phyloP scores from a whole-genome alignment of 2,113 vertebrate genomes.

The Columba janthina region DNA sequence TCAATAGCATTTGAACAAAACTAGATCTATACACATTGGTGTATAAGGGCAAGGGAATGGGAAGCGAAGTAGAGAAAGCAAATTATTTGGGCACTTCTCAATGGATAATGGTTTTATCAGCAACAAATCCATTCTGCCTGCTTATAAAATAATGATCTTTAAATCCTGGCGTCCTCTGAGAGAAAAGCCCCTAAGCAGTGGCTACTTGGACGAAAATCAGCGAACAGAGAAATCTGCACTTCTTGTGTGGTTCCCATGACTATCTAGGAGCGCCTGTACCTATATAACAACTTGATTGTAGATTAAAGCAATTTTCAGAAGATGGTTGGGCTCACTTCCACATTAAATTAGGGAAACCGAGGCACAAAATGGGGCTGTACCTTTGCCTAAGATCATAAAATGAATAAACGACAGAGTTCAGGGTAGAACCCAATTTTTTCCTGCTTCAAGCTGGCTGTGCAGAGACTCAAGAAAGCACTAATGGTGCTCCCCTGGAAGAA shows the following conservation, averaged over 20 bases:
- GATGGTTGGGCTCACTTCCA: neutral
- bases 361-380: neutral
- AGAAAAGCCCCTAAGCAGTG: neutral
- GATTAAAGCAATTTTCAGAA: neutral
- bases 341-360: neutral
- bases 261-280: neutral
- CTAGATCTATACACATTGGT: neutral
- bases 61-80: neutral
- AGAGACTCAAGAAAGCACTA: neutral
- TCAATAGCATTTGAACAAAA: neutral
- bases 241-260: neutral
- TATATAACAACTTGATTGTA: neutral
- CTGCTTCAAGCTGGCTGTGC: neutral
- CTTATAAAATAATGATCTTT: neutral
- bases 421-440: neutral
- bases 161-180: neutral
- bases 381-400: neutral
- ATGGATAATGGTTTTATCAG: neutral
- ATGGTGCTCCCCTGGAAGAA: neutral
- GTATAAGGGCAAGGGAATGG: neutral
- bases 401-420: neutral
- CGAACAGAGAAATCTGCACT: neutral
- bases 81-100: neutral
- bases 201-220: neutral
- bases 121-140: neutral